A percentile compares a stretch with the other conserved stretches of the same genome.
phyloP scores from a whole-genome alignment of 1,140 invertebrate genomes.

The Cotesia typhae region DNA sequence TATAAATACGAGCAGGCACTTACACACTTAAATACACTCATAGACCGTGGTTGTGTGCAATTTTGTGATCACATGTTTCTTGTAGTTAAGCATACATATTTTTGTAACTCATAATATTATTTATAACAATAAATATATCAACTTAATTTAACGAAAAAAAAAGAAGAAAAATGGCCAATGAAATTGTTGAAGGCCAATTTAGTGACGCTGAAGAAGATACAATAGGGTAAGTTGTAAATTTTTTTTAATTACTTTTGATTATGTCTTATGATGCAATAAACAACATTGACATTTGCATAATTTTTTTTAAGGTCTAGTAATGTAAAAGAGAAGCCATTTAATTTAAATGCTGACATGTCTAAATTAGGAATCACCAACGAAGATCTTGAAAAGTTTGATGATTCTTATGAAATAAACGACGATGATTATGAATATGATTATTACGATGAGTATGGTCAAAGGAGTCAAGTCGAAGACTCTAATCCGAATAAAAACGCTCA shows the following conservation, averaged over 20 bases:
- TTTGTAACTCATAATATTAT: too few relatives aligned
- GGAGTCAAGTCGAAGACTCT: slow-evolving; percentile 38
- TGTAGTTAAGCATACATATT: too few relatives aligned
- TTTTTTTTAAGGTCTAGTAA: slow-evolving; percentile 33
- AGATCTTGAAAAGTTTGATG: slow-evolving; percentile 46
- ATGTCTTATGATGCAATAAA: slow-evolving; percentile 35
- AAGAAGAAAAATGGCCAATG: slow-evolving; percentile 17
- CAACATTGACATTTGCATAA: slow-evolving; percentile 48
- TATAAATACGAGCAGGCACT: too few relatives aligned
- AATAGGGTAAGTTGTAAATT: slow-evolving; percentile 25
- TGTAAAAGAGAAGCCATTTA: slow-evolving; percentile 29
- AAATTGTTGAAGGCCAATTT: slow-evolving; percentile 56
- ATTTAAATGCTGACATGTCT: slow-evolving; percentile 41
- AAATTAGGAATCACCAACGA: slow-evolving; percentile 34
- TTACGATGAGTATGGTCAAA: slow-evolving; percentile 49
- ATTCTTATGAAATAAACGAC: slow-evolving; percentile 49
- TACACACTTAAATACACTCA: too few relatives aligned
- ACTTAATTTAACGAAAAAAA: too few relatives aligned
- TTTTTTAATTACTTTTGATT: not conserved
- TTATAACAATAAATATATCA: too few relatives aligned
- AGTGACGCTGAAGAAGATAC: slow-evolving; percentile 60
- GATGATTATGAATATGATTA: slow-evolving; percentile 52
- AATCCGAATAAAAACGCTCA: slow-evolving; percentile 62
- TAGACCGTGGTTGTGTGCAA: too few relatives aligned
- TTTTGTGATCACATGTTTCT: too few relatives aligned